Conservation (phyloP, 1,140 invertebrate species). For the Drosophila novamexicana region DNA sequence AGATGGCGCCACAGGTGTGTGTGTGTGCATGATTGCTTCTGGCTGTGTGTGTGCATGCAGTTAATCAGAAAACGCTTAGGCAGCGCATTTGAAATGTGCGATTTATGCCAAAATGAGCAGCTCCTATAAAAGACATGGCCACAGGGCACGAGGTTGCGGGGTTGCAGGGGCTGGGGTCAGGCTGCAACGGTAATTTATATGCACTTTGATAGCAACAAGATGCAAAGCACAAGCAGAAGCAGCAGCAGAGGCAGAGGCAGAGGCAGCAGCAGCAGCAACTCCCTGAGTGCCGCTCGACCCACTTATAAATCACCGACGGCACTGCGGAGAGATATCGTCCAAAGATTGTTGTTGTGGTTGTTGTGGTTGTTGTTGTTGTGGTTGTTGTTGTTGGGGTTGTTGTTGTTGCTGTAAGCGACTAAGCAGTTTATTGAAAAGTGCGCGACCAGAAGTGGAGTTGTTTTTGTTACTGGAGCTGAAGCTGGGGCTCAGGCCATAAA, state of each 20-base stretch:
- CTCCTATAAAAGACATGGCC: conserved; percentile 3
- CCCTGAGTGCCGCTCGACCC: conserved; percentile 21
- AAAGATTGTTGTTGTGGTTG: conserved; percentile 23
- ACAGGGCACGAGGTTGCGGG: neutral
- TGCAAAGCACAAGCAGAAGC: conserved; percentile 50
- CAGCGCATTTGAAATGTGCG: conserved; percentile 10
- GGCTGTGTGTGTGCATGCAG: conserved; percentile 5
- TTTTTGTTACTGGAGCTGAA: neutral
- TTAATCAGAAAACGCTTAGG: conserved; percentile 76
- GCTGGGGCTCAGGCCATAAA: conserved; percentile 30
- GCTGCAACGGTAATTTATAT: conserved; percentile 71
- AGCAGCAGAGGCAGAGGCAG: neutral
- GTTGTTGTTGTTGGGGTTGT: conserved; percentile 13
- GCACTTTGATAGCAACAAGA: conserved; percentile 81
- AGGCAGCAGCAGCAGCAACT: neutral
- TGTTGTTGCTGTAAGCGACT: conserved; percentile 44
- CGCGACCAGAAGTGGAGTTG: conserved; percentile 35
- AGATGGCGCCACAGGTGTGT: conserved; percentile 33
- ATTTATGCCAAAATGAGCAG: conserved; percentile 27
- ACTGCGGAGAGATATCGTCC: conserved; percentile 50
- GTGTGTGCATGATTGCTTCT: neutral
- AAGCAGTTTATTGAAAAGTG: conserved; percentile 81
- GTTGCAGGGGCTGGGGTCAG: neutral
- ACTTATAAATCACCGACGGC: conserved; percentile 65
- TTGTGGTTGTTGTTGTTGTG: conserved; percentile 18